Percentiles rank a stretch among this genome's conserved stretches.
Conservation (phyloP, 2,888 invertebrate genomes). For the Drosophila suboccidentalis region DNA sequence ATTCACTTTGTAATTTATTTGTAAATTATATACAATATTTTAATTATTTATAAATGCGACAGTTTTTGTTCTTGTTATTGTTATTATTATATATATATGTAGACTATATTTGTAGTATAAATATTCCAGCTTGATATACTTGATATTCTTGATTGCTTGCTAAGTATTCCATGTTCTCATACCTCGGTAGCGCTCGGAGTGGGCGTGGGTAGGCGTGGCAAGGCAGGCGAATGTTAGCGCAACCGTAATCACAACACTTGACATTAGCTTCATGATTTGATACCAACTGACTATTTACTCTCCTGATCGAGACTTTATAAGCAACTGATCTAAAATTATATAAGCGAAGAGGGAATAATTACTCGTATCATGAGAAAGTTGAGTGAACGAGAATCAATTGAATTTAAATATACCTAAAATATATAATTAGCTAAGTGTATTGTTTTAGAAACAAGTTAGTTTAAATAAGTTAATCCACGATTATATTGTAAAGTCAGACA, state of each 20-base stretch:
- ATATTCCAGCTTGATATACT: conserved; percentile 5
- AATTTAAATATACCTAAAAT: too few relatives aligned
- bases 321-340: background rate
- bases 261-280: background rate
- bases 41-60: background rate
- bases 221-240: conserved; percentile 32
- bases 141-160: background rate
- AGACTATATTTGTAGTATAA: too few relatives aligned
- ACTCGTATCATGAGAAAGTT: background rate
- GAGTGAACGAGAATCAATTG: background rate
- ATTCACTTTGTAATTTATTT: background rate
- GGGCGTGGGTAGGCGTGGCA: conserved; percentile 52
- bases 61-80: too few relatives aligned
- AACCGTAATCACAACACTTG: conserved; percentile 38
- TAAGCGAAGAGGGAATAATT: background rate
- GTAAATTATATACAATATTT: background rate
- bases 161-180: conserved; percentile 4
- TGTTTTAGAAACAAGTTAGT: background rate
- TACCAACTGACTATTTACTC: conserved; percentile 1
- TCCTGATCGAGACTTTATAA: conserved; percentile 2
- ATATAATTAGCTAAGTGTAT: background rate
- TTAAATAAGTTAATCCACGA: too few relatives aligned
- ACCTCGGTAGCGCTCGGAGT: conserved; percentile 63
- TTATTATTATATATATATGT: too few relatives aligned
- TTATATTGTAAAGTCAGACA: too few relatives aligned